phyloP scores from a whole-genome alignment of 2,888 invertebrate genomes.

The Lottia gigantea region DNA sequence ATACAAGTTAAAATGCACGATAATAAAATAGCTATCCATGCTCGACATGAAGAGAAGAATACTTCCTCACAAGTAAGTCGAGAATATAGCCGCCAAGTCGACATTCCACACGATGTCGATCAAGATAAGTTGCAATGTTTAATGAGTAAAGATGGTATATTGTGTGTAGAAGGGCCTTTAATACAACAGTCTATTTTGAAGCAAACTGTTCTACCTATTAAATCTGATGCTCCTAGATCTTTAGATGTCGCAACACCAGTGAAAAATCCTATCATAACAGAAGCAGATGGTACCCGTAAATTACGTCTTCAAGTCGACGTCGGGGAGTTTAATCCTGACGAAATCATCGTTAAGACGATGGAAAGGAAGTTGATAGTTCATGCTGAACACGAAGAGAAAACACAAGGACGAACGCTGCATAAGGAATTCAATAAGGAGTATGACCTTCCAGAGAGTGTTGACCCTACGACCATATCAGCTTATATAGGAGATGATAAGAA shows the following conservation, averaged over 20 bases:
- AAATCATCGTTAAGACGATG: conserved; percentile 65
- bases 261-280: conserved; percentile 60
- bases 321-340: conserved; percentile 65
- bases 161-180: conserved; percentile 58
- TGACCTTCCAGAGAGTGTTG: conserved; percentile 65
- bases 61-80: conserved; percentile 52
- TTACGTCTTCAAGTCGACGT: conserved; percentile 59
- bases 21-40: conserved; percentile 56
- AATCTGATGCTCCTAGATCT: conserved; percentile 40
- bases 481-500: conserved; percentile 64
- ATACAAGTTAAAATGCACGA: conserved; percentile 61
- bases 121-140: conserved; percentile 57
- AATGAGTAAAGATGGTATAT: conserved; percentile 60
- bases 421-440: conserved; percentile 68
- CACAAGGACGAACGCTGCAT: conserved; percentile 61
- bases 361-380: conserved; percentile 64
- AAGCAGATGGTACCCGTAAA: conserved; percentile 59
- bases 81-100: conserved; percentile 62
- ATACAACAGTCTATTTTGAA: conserved; percentile 35
- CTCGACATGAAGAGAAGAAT: conserved; percentile 54
- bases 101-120: conserved; percentile 59
- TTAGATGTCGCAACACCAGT: conserved; percentile 53
- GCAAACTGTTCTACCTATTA: conserved; percentile 52
- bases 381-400: conserved; percentile 65
- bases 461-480: conserved; percentile 64